These are phyloP conservation scores for Cheiracanthium punctorium DNA, from an alignment of 2,888 invertebrate genomes.

Conservation along the genomic window DNA sequence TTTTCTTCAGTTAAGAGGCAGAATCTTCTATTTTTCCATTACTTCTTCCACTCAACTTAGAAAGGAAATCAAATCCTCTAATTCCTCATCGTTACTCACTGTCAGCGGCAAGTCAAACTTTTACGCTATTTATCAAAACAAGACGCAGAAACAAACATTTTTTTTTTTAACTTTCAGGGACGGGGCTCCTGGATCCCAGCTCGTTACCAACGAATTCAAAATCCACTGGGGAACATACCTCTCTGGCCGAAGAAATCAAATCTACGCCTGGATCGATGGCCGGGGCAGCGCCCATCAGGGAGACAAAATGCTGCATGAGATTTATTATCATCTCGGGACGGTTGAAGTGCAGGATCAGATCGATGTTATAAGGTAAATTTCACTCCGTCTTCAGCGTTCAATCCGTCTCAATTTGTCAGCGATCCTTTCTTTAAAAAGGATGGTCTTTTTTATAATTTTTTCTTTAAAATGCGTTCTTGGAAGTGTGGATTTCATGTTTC, in stretches of 20 bases:
- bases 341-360: slow-evolving; percentile 93
- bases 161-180: slow-evolving; percentile 9
- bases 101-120: background rate
- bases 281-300: slow-evolving; percentile 92
- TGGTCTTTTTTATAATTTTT: no score
- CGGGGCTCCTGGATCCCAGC: slow-evolving; percentile 95
- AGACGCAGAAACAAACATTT: background rate
- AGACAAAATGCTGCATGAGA: slow-evolving; percentile 86
- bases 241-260: slow-evolving; percentile 89
- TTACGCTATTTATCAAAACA: background rate
- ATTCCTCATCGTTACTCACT: no score
- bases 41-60: background rate
- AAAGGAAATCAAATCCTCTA: no score
- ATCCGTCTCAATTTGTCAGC: background rate
- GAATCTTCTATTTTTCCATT: no score
- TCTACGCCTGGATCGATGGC: slow-evolving; percentile 94
- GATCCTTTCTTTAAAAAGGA: no score
- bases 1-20: no score
- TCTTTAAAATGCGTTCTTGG: no score
- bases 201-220: slow-evolving; percentile 91
- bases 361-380: slow-evolving; percentile 77
- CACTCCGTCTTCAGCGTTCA: background rate
- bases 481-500: no score
- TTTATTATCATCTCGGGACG: slow-evolving; percentile 90
- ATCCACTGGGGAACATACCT: slow-evolving; percentile 93